A percentile compares a stretch with the other conserved stretches of the same genome.
phyloP scores from a whole-genome alignment of 92 coral and sea anemone species.

The Nematostella vectensis region DNA sequence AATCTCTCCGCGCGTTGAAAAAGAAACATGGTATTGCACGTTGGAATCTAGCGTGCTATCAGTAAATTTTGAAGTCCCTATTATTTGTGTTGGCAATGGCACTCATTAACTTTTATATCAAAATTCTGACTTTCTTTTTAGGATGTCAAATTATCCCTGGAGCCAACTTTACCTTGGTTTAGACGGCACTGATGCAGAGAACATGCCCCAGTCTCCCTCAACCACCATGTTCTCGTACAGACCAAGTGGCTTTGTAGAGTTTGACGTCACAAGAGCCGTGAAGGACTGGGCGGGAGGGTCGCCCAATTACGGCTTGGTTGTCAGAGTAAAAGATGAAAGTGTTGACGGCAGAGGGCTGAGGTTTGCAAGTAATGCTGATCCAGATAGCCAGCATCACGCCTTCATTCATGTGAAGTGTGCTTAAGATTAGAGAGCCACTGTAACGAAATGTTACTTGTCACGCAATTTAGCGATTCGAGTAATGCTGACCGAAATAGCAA shows the following conservation, averaged over 20 bases:
- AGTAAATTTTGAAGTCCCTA: no score
- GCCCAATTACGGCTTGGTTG: slow-evolving; percentile 49
- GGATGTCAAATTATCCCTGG: no score
- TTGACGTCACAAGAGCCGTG: slow-evolving; percentile 54
- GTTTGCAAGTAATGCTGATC: slow-evolving; percentile 48
- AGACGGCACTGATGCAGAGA: slow-evolving; percentile 18
- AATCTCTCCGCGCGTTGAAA: no score
- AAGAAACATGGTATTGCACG: no score
- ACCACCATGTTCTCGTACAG: slow-evolving; percentile 46
- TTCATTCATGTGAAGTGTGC: slow-evolving; percentile 36
- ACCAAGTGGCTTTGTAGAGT: slow-evolving; percentile 60
- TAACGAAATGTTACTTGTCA: no score
- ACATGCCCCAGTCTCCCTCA: slow-evolving; percentile 16
- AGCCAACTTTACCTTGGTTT: slow-evolving; percentile 5
- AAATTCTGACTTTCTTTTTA: no score
- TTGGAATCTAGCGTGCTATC: no score
- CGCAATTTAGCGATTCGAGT: no score
- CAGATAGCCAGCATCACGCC: slow-evolving; percentile 24
- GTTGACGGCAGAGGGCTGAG: slow-evolving; percentile 34
- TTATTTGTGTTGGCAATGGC: no score
- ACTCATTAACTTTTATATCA: no score
- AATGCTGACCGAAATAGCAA: no score
- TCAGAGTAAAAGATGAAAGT: slow-evolving; percentile 45
- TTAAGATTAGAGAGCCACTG: background rate
- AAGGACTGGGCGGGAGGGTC: slow-evolving; percentile 39